Base-by-base conservation (phyloP, 1,140 invertebrate species). In the Rhyzopertha dominica region DNA sequence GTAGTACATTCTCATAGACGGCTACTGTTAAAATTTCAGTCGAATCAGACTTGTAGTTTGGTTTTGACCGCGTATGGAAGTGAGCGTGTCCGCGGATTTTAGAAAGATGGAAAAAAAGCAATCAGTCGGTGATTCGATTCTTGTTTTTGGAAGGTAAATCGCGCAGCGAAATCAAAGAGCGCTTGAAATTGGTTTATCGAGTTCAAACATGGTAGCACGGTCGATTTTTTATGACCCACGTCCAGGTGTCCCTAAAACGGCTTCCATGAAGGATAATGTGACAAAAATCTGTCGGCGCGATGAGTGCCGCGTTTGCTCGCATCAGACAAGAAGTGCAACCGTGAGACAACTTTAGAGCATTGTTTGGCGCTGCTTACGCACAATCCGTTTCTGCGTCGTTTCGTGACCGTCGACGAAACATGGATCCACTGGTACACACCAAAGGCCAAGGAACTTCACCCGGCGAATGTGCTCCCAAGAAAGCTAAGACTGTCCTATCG, bases 321-420 rank as follows among this genome's bases (percentile, higher is more conserved):
- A 17, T 2, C 13, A 8, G 43, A 46, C 4, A n/a, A n/a, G n/a
- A 46, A 46, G 24, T 16, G 10, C 2, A 12, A 19, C 0, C 22
- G 25, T 2, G 13, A 3, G 24, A 29, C 2, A 3, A 5, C 4
- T 30, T 29, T 4, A 29, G 25, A 29, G 38, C 10, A 43, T 9
- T 48, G 46, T 43, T 43, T 48, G 29, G 18, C 30, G 7, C 28
- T 42, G 38, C 36, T 48, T 34, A 10, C 42, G 20, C 39, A 30
- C 29, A 43, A 43, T 53, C 32, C 42, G 13, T 54, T 56, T 56
- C 38, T 44, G 46, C 43, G 31, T 44, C 38, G 49, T 30, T 58
- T 53, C 36, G 30, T 63, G 16, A 65, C 63, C 37, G 56, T 59
- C 8, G 60, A 66, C 46, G 54, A 67, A 63, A 63, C 57, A 20